Conservation (phyloP, 2,888 invertebrate species). For the Pandemis heparana region DNA sequence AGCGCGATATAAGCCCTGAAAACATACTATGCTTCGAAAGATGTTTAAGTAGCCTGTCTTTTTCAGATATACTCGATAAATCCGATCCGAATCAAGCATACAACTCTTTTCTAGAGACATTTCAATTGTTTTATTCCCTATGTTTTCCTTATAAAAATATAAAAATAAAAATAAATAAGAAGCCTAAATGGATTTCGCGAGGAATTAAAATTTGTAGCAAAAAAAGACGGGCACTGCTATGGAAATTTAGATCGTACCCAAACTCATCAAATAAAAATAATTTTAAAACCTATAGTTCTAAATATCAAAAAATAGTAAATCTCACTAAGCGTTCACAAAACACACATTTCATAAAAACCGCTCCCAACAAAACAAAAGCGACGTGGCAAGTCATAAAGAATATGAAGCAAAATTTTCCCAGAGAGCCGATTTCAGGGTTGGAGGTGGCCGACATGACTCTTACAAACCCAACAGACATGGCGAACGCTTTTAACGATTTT, state of each 20-base stretch:
- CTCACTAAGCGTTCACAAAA: slow-evolving; percentile 31
- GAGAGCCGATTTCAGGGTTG: neutral
- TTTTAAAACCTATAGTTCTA: slow-evolving; percentile 8
- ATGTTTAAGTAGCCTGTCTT: slow-evolving; percentile 17
- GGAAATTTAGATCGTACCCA: slow-evolving; percentile 28
- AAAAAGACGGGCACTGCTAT: slow-evolving; percentile 27
- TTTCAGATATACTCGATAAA: slow-evolving; percentile 10
- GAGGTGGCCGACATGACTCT: neutral
- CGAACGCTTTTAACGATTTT: slow-evolving; percentile 33
- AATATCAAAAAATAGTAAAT: slow-evolving; percentile 23
- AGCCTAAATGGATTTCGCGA: slow-evolving; percentile 33
- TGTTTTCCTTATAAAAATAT: slow-evolving; percentile 31
- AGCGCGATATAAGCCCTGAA: too few species aligned
- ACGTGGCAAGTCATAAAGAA: slow-evolving; percentile 35
- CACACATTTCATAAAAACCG: slow-evolving; percentile 21
- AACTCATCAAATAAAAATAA: slow-evolving; percentile 15
- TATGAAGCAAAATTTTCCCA: slow-evolving; percentile 14
- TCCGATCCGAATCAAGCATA: slow-evolving; percentile 24
- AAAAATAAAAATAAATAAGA: slow-evolving; percentile 16
- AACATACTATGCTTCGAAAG: slow-evolving; percentile 1
- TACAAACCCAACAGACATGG: slow-evolving; percentile 33
- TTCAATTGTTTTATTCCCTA: slow-evolving; percentile 24
- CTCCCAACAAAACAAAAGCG: slow-evolving; percentile 32
- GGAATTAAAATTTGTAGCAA: slow-evolving; percentile 34
- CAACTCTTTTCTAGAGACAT: slow-evolving; percentile 25